Base-by-base conservation (phyloP, 37 sponge, comb jelly and placozoan genomes). In the Chondrilla cf. caribensis region DNA sequence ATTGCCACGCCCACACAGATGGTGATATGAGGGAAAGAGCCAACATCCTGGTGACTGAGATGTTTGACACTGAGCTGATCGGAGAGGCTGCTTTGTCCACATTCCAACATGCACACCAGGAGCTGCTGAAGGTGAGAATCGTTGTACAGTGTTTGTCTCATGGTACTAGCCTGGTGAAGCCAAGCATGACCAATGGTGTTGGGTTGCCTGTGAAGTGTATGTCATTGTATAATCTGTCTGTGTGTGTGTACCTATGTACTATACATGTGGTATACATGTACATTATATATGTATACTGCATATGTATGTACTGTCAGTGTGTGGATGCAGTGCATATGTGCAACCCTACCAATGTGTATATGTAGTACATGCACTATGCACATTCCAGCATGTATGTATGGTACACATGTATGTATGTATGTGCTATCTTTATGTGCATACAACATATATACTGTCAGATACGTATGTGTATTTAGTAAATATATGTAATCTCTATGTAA, bases 21-120 rank as follows among this genome's bases (percentile, higher is more conserved):
- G 85, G 65, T 60, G 90, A 85, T 51, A 90, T 93, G 87, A n/a
- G 39, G 6, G 19, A 44, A 28, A 47, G 78, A 22, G 94, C 94
- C 42, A 87, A 93, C 38, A 81, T 93, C 19, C 81, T 93, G 35
- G 91, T 93, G 38, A 87, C 89, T 47, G 94, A 93, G 62, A 80
- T 93, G 60, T 93, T 93, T 87, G 94, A 93, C 66, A 87, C 91
- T 37, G 94, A 93, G 82, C 91, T 93, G 40, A 90, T 93, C 25
- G 94, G 94, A 71, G 94, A 93, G 39, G 94, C 91, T 24, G 94
- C 80, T 39, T 54, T 93, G 31, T 70, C 79, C 32, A 93, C 94
- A 0, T 80, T 90, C 26, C 43, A 24, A 39, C 94, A 93, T 82
- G 94, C 94, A 22, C 83, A 84, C 66, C 55, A 90, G 60, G 28